Evolutionary conservation across 2,888 invertebrate species (phyloP).

Genomic region (Sphaerophoria taeniata): DNA sequence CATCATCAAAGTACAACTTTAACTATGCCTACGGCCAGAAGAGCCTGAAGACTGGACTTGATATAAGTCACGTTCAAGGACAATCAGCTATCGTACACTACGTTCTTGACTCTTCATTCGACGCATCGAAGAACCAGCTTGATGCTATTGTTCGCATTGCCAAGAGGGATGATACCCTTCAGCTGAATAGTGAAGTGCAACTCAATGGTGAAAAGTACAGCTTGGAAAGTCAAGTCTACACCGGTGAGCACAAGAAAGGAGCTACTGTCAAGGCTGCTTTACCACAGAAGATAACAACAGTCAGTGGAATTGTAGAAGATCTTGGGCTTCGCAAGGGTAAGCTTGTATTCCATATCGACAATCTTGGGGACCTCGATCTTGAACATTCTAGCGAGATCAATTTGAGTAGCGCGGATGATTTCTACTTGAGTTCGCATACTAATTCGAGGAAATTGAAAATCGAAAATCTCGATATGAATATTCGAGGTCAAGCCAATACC

Average conservation of each 20-base stretch:
- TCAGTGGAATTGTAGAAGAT: slow-evolving; percentile 79
- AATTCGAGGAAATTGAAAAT: slow-evolving; percentile 87
- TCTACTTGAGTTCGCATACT: slow-evolving; percentile 85
- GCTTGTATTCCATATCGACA: slow-evolving; percentile 84
- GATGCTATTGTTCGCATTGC: slow-evolving; percentile 82
- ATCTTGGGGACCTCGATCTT: slow-evolving; percentile 84
- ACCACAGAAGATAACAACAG: slow-evolving; percentile 82
- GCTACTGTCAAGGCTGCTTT: slow-evolving; percentile 85
- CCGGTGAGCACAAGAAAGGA: slow-evolving; percentile 84
- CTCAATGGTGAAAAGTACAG: slow-evolving; percentile 86
- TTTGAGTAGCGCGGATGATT: slow-evolving; percentile 86
- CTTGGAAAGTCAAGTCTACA: slow-evolving; percentile 84
- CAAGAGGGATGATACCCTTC: slow-evolving; percentile 81
- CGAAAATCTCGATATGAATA: slow-evolving; percentile 87
- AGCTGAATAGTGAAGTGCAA: slow-evolving; percentile 82
- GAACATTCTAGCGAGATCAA: slow-evolving; percentile 85
- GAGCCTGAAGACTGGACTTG: slow-evolving; percentile 81
- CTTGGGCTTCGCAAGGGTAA: slow-evolving; percentile 85
- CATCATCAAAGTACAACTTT: slow-evolving; percentile 76
- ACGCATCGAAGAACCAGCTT: slow-evolving; percentile 83
- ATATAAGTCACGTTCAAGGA: slow-evolving; percentile 78
- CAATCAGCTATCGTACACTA: slow-evolving; percentile 83
- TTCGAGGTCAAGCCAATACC: slow-evolving; percentile 85
- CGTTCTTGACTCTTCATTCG: slow-evolving; percentile 83
- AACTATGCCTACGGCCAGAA: slow-evolving; percentile 81